Evolutionary conservation across 2,113 vertebrate genomes (phyloP).

Genomic region (Tenebrosternarchus preto): DNA sequence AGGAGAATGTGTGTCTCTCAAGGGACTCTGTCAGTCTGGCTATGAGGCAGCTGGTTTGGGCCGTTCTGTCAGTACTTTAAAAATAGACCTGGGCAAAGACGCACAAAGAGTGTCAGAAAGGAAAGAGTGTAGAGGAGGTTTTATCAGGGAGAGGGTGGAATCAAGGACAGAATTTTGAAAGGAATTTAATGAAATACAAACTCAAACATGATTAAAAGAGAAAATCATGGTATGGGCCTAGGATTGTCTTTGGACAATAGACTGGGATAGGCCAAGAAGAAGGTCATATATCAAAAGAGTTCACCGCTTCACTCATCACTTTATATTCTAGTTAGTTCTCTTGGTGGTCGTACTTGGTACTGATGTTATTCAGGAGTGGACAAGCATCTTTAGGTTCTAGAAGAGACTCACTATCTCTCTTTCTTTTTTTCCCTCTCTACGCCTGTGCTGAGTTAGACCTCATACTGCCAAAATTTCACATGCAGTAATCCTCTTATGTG

Average conservation of each 20-base stretch:
- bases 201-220: too few relatives aligned
- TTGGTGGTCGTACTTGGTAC: not conserved
- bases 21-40: conserved; percentile 50
- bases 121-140: not conserved
- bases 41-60: conserved; percentile 61
- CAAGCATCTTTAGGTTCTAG: not conserved
- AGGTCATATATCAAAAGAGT: too few relatives aligned
- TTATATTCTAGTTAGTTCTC: too few relatives aligned
- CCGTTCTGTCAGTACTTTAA: conserved; percentile 62
- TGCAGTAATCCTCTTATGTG: conserved; percentile 34
- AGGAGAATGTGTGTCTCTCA: conserved; percentile 45
- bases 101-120: conserved; percentile 14
- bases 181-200: not conserved
- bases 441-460: not conserved
- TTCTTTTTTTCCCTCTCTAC: not conserved
- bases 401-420: too few relatives aligned
- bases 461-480: conserved; percentile 33
- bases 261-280: too few relatives aligned
- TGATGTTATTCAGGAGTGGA: not conserved
- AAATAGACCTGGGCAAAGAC: conserved; percentile 71
- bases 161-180: not conserved
- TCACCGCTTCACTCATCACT: too few relatives aligned
- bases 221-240: too few relatives aligned
- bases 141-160: not conserved
- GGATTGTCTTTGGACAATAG: too few relatives aligned